These are phyloP conservation scores for Idris sp. DNA, from an alignment of 1,140 invertebrate species.

Conservation along the genomic window DNA sequence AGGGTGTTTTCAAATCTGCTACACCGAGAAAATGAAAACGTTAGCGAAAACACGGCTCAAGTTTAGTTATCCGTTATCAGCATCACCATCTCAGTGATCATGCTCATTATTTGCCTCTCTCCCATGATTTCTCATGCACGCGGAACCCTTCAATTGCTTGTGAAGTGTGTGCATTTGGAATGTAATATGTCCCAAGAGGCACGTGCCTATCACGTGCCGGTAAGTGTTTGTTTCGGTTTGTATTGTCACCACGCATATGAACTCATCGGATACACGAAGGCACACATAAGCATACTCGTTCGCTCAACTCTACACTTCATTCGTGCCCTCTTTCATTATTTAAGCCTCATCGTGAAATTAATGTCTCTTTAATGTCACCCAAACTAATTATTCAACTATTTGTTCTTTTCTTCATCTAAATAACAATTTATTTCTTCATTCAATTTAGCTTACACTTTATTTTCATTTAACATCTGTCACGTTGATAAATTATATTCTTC, in stretches of 20 bases:
- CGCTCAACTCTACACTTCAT: constrained; percentile 21
- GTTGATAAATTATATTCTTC: background rate
- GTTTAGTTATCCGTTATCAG: constrained; percentile 23
- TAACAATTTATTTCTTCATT: constrained; percentile 10
- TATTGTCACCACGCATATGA: constrained; percentile 78
- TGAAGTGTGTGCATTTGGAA: constrained; percentile 78
- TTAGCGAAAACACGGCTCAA: constrained; percentile 18
- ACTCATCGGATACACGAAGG: constrained; percentile 52
- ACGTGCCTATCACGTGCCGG: constrained; percentile 75
- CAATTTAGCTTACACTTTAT: constrained; percentile 1
- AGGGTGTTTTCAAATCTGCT: constrained; percentile 2
- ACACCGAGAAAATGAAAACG: constrained; percentile 15
- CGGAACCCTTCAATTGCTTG: constrained; percentile 72
- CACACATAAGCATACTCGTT: constrained; percentile 27
- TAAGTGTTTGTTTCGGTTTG: constrained; percentile 80
- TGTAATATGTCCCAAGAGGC: constrained; percentile 77
- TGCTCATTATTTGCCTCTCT: constrained; percentile 53
- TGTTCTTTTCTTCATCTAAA: background rate
- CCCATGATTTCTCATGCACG: constrained; percentile 55
- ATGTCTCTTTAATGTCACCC: constrained; percentile 32
- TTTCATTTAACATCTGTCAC: background rate
- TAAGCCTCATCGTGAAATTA: constrained; percentile 36
- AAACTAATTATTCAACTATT: constrained; percentile 18
- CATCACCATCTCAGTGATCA: constrained; percentile 33
- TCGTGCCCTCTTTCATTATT: constrained; percentile 37